Conservation (phyloP, 2,797 vertebrate genomes). For the Acestrorhynchus altus region DNA sequence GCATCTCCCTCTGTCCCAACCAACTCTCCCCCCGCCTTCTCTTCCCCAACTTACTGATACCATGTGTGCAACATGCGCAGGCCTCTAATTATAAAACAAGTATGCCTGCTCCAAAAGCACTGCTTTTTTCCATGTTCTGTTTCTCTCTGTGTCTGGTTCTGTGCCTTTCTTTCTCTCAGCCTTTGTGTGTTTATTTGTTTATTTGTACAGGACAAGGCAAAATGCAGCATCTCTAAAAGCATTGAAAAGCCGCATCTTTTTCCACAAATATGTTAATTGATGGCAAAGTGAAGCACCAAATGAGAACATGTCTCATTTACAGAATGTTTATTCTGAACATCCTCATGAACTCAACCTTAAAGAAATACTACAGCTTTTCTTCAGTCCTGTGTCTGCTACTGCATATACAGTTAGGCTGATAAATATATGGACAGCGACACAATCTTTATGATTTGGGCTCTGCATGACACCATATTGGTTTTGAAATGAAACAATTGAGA, state of each 20-base stretch:
- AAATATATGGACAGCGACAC: too few species aligned
- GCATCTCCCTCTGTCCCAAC: not conserved
- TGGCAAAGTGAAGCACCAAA: not conserved
- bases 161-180: constrained; percentile 24
- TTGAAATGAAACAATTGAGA: too few species aligned
- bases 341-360: too few species aligned
- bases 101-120: not conserved
- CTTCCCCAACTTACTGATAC: not conserved
- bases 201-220: constrained; percentile 25
- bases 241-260: not conserved
- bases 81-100: constrained; percentile 12
- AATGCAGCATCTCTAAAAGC: not conserved
- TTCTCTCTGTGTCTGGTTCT: constrained; percentile 12
- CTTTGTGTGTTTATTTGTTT: not conserved
- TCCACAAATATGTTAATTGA: not conserved
- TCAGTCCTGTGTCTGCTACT: too few species aligned
- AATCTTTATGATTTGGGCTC: too few species aligned
- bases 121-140: constrained; percentile 17
- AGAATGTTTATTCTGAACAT: too few species aligned
- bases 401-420: too few species aligned
- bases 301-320: constrained; percentile 22
- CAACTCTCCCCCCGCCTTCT: not conserved
- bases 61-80: constrained; percentile 1
- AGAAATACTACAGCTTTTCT: not conserved
- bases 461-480: too few species aligned